Base-by-base conservation (phyloP, 2,797 vertebrate species). In the Poeciliopsis infans region DNA sequence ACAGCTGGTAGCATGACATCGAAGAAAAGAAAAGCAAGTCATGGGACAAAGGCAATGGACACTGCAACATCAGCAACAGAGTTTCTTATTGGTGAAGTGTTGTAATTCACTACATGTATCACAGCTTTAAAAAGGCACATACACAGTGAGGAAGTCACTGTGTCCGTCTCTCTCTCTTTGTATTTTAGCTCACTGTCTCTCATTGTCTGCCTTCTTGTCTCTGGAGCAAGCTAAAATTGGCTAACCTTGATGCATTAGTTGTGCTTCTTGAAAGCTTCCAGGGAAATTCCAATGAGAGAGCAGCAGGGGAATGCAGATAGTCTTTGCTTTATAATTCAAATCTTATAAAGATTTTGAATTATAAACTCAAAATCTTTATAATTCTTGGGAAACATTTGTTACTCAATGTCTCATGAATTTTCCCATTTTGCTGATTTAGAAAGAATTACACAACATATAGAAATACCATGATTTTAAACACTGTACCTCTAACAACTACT, bases 201-300 rank as follows among this genome's bases (percentile, higher is more conserved):
- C 76, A 82, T 36, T 76, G 15, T 81, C 33, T 61, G 51, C 66
- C n/a, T 75, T 5, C 77, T 47, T 82, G 74, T 87, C 82, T 84
- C 83, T 49, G 53, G 79, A 86, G 80, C 64, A 66, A 83, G 90
- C 87, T 94, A 91, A 94, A 91, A 88, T 80, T 86, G 91, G 82
- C 83, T 69, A 72, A 51, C 79, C 81, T 78, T 86, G 84, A 91
- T 88, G 78, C 75, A 87, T 91, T 83, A 83, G 69, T 46, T 80
- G 79, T 75, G 72, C 82, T 79, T 81, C 75, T 73, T 79, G 79
- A 76, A 84, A 78, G 55, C 66, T 83, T 57, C 33, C 6, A 74
- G 2, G 25, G 49, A 25, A 55, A 55, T 15, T 5, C 73, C 57
- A 88, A 87, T 82, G 75, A 75, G n/a, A 39, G 59, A 79, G 23